phyloP scores from a whole-genome alignment of 2,888 invertebrate genomes.

The Seira ritae region DNA sequence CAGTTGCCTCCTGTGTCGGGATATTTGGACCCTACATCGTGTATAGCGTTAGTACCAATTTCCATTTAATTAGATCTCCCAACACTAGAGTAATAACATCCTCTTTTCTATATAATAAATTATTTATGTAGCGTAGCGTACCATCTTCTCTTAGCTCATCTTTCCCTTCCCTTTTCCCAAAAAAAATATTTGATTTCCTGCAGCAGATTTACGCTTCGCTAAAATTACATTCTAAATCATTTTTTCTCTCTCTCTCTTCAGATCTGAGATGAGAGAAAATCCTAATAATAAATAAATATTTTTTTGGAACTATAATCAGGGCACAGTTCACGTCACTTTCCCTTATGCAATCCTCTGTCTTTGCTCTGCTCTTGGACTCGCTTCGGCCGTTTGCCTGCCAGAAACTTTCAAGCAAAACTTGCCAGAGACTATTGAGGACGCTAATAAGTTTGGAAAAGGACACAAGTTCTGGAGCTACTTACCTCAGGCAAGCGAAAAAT shows the following conservation, averaged over 20 bases:
- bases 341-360: constrained; percentile 57
- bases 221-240: too few species aligned
- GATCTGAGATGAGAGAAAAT: background rate
- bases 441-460: constrained; percentile 79
- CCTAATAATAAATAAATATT: background rate
- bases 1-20: constrained; percentile 79
- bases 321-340: constrained; percentile 63
- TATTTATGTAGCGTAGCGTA: background rate
- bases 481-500: constrained; percentile 37
- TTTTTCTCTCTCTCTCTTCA: background rate
- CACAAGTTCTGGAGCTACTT: constrained; percentile 74
- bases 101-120: background rate
- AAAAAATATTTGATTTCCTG: background rate
- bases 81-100: background rate
- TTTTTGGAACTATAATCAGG: constrained; percentile 53
- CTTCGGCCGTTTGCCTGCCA: constrained; percentile 79
- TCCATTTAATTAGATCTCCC: background rate
- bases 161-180: background rate
- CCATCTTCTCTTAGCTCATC: too few species aligned
- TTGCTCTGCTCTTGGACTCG: constrained; percentile 71
- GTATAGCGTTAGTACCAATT: constrained; percentile 77
- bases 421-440: constrained; percentile 82
- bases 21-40: constrained; percentile 81
- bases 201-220: too few species aligned
- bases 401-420: constrained; percentile 81